Percentiles rank a stretch among this genome's conserved stretches.
These are phyloP conservation scores for Notolabrus celidotus DNA, from an alignment of 2,797 vertebrate genomes.

Conservation along the genomic window DNA sequence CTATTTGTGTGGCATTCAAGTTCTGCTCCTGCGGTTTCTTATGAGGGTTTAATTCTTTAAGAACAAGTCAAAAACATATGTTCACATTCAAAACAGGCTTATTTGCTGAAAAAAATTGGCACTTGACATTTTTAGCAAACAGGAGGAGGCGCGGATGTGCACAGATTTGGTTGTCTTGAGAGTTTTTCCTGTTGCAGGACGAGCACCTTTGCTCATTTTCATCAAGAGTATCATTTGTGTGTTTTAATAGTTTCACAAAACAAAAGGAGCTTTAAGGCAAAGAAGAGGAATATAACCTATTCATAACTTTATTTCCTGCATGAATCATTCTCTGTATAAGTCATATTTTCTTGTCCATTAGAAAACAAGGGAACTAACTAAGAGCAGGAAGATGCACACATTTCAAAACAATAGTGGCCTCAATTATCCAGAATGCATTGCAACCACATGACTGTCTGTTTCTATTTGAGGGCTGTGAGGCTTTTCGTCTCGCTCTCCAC, in stretches of 20 bases:
- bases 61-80: not conserved
- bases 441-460: conserved; percentile 2
- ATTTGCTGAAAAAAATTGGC: not conserved
- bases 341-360: not conserved
- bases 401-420: not conserved
- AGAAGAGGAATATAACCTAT: too few species aligned
- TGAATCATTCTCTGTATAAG: too few species aligned
- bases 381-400: not conserved
- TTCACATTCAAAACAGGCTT: not conserved
- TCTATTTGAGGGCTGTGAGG: not conserved
- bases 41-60: not conserved
- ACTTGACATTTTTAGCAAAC: too few species aligned
- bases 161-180: not conserved
- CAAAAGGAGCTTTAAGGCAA: too few species aligned
- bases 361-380: not conserved
- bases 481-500: not conserved
- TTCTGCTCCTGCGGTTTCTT: not conserved
- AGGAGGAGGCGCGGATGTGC: not conserved
- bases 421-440: conserved; percentile 10
- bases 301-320: too few species aligned
- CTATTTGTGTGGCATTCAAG: not conserved
- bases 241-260: not conserved
- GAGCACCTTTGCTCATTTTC: too few species aligned
- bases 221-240: not conserved
- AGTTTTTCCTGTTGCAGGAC: not conserved